A percentile compares a stretch with the other conserved stretches of the same genome.
Evolutionary conservation across 2,797 vertebrate species (phyloP).

Genomic region (Peromyscus melanophrys): DNA sequence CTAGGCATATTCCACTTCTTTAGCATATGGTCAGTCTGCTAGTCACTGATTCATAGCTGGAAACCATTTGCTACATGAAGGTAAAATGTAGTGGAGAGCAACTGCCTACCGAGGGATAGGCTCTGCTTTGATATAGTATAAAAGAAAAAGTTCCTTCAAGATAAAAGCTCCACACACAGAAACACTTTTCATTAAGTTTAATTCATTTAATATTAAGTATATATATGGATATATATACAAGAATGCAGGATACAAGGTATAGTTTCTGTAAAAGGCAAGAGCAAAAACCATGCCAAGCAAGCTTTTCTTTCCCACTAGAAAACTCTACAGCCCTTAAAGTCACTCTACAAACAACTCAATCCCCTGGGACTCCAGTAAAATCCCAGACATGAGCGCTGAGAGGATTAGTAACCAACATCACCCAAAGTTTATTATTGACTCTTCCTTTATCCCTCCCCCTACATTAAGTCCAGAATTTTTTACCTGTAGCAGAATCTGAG

Average conservation of each 20-base stretch:
- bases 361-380: background rate
- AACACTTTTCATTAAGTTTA: conserved; percentile 12
- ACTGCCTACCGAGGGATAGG: background rate
- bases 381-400: background rate
- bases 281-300: background rate
- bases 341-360: background rate
- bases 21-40: background rate
- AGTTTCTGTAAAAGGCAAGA: background rate
- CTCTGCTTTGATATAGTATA: background rate
- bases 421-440: background rate
- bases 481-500: conserved; percentile 12
- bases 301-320: background rate
- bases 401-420: background rate
- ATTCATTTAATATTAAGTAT: too few species aligned
- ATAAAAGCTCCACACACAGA: background rate
- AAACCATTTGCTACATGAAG: background rate
- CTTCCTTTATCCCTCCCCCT: background rate
- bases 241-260: background rate
- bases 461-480: background rate
- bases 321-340: background rate
- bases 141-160: background rate
- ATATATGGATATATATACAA: too few species aligned
- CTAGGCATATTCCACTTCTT: background rate
- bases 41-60: background rate
- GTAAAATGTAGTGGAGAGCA: background rate